Base-by-base conservation (phyloP, 1,140 invertebrate species). In the Heliconius himera region DNA sequence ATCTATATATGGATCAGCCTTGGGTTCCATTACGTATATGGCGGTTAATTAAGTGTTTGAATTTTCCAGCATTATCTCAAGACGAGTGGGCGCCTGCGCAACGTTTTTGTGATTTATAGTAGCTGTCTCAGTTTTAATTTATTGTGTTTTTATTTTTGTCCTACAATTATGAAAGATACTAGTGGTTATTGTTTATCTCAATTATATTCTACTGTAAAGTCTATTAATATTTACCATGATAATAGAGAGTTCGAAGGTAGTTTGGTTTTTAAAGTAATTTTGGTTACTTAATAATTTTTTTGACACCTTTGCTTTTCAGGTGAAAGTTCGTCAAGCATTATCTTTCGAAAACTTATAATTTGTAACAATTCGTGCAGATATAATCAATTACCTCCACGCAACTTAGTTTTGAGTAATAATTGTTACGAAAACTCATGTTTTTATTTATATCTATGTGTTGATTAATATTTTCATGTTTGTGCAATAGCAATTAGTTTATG, bases 1-100 rank as follows among this genome's bases (percentile, higher is more conserved):
- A 84, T 85, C 89, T 91, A 74, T 91, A 91, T 91, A 93, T 87
- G 92, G 90, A 71, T 73, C 79, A 87, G 76, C 92, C 92, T 92
- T 94, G 89, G 88, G 85, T 88, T 90, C 84, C 84, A 81, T 85
- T 83, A 88, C 89, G 78, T 89, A 91, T 92, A 91, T 82, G 91
- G 90, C 79, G 85, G 85, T 87, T 93, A 91, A 91, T 92, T 92
- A 91, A 88, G 86, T 91, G 83, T 87, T 89, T 88, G 86, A 92
- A 84, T 92, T 93, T 94, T 92, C 90, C 88, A 88, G 82, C 83
- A 85, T 90, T 89, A 90, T 91, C 84, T 85, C 83, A 84, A 86
- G 83, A 81, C 75, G 86, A 81, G 92, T 93, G 89, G 91, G 92
- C 83, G 88, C 66, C 38, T 70, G 81, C 86, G 83, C 88, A 86